Evolutionary conservation across 2,113 vertebrate genomes (phyloP).

Genomic region (Anthoscopus minutus): DNA sequence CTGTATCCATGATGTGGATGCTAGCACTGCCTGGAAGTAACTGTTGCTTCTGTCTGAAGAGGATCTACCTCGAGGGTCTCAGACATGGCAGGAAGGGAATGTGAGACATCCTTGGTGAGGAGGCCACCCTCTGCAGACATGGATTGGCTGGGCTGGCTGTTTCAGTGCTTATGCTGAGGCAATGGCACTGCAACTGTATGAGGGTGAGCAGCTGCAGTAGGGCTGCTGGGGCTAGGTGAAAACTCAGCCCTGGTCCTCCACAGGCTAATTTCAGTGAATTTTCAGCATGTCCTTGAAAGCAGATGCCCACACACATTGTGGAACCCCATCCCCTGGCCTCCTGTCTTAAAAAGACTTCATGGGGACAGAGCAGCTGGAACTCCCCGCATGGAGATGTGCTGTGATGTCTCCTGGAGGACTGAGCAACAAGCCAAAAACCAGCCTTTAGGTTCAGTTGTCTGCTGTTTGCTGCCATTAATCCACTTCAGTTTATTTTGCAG

Average conservation of each 20-base stretch:
- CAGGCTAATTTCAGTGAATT: neutral
- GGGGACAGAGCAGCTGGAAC: neutral
- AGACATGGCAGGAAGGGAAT: fast-evolving
- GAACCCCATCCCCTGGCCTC: neutral
- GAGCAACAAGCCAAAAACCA: neutral
- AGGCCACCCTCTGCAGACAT: neutral
- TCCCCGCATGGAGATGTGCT: neutral
- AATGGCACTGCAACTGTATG: fast-evolving
- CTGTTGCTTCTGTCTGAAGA: neutral
- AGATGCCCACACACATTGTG: fast-evolving
- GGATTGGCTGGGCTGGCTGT: fast-evolving
- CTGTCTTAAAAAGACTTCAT: neutral
- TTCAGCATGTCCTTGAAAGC: neutral
- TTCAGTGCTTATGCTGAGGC: neutral
- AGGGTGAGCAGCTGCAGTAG: neutral
- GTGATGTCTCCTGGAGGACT: neutral
- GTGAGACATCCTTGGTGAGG: neutral
- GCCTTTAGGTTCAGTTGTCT: fast-evolving
- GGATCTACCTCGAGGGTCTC: fast-evolving
- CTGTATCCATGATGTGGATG: no score
- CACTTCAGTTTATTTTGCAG: neutral
- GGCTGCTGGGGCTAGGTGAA: neutral
- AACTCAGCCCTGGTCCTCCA: neutral
- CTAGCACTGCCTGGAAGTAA: neutral
- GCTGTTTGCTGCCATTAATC: neutral